phyloP scores from a whole-genome alignment of 2,797 vertebrate genomes.

The Selene dorsalis region DNA sequence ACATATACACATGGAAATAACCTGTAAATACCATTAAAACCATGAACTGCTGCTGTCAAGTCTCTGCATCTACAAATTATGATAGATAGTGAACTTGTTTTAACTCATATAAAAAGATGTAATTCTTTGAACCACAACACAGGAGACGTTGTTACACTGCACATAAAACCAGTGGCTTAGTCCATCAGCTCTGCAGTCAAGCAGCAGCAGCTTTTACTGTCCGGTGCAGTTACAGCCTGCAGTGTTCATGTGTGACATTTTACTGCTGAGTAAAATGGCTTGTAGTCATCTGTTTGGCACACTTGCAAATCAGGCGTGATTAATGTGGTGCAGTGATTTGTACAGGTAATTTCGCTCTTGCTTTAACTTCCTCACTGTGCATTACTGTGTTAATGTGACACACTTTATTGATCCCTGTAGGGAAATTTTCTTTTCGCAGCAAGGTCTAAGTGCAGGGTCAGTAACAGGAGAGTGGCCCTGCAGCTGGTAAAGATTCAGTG shows the following conservation, averaged over 20 bases:
- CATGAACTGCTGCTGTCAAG: neutral
- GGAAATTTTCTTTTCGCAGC: slow-evolving; percentile 61
- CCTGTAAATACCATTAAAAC: neutral
- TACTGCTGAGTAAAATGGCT: slow-evolving; percentile 47
- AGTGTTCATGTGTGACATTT: slow-evolving; percentile 51
- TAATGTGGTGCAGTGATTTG: slow-evolving; percentile 64
- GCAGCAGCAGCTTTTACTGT: slow-evolving; percentile 2
- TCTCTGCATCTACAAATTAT: neutral
- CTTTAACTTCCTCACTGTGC: slow-evolving; percentile 64
- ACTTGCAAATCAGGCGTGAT: slow-evolving; percentile 61
- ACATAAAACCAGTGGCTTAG: neutral
- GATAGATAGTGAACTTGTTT: neutral
- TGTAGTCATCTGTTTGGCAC: slow-evolving; percentile 37
- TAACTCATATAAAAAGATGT: neutral
- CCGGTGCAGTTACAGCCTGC: slow-evolving; percentile 20
- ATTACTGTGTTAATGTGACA: slow-evolving; percentile 76
- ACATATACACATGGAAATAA: too few species aligned
- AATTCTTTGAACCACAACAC: neutral
- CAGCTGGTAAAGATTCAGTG: slow-evolving; percentile 59
- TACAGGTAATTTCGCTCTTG: slow-evolving; percentile 66
- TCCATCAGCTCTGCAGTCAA: slow-evolving; percentile 8
- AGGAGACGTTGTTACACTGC: neutral
- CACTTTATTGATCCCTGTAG: slow-evolving; percentile 75
- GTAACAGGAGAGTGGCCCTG: slow-evolving; percentile 53
- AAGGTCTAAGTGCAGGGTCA: slow-evolving; percentile 70